Evolutionary conservation across 2,113 vertebrate species (phyloP).

Genomic region (Microtus pennsylvanicus): DNA sequence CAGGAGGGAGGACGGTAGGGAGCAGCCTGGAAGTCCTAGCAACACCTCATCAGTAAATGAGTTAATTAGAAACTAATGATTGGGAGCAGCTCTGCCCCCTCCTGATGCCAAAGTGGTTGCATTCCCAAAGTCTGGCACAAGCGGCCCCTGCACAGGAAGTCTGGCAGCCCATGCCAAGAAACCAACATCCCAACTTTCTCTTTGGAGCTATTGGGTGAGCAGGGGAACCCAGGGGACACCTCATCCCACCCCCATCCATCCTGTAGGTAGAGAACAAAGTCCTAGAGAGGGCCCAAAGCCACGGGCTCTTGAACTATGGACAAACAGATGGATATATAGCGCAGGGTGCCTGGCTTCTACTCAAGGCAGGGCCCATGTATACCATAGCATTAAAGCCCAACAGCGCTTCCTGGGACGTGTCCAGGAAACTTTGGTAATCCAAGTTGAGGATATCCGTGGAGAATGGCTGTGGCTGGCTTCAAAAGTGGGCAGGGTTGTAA

Average conservation of each 20-base stretch:
- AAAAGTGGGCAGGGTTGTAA: not conserved
- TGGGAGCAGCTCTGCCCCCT: not conserved
- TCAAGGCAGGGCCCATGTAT: fast-evolving
- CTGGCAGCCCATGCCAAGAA: not conserved
- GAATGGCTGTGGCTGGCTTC: not conserved
- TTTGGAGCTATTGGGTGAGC: not conserved
- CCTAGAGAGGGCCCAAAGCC: not conserved
- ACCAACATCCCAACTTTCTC: not conserved
- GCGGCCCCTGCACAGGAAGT: not conserved
- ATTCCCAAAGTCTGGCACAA: not conserved
- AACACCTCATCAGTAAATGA: constrained; percentile 67
- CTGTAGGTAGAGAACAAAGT: not conserved
- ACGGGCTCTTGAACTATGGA: not conserved
- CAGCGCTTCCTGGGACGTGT: not conserved
- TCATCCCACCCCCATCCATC: not conserved
- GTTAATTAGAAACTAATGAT: constrained; percentile 68
- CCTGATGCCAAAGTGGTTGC: fast-evolving
- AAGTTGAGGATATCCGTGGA: not conserved
- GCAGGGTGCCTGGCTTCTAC: not conserved
- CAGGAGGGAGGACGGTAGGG: constrained; percentile 13
- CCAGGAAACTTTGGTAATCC: not conserved
- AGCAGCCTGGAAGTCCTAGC: constrained; percentile 40
- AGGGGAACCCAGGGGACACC: not conserved
- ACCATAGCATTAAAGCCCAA: not conserved
- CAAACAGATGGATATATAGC: not conserved